Percentiles rank a stretch among this genome's conserved stretches.
These are phyloP conservation scores for Quadriops clusia DNA, from an alignment of 2,888 invertebrate species.

Conservation along the genomic window DNA sequence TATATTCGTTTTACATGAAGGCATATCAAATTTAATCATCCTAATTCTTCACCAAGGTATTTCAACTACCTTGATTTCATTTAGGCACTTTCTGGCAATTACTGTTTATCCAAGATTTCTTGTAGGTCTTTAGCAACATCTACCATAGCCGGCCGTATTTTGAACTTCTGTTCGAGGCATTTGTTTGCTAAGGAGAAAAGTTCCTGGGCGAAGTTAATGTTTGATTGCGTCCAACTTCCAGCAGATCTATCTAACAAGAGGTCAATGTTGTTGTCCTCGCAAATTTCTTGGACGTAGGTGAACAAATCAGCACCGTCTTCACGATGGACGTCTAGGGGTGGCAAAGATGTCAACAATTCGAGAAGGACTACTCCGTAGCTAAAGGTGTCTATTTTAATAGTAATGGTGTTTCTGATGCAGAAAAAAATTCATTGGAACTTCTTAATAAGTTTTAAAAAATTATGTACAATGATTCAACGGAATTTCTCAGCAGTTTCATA, in stretches of 20 bases:
- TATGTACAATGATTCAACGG: too few relatives aligned
- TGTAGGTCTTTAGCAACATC: constrained; percentile 31
- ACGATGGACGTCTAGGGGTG: constrained; percentile 47
- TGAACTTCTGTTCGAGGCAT: constrained; percentile 48
- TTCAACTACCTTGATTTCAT: too few relatives aligned
- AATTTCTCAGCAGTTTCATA: too few relatives aligned
- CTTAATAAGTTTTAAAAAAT: background rate
- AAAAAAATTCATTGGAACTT: too few relatives aligned
- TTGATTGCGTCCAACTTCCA: constrained; percentile 37
- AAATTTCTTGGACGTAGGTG: constrained; percentile 44
- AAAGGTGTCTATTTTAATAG: constrained; percentile 64
- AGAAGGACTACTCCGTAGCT: constrained; percentile 67
- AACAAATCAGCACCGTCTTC: constrained; percentile 43
- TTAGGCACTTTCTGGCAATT: too few relatives aligned
- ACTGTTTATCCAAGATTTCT: constrained; percentile 4
- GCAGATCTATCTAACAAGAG: constrained; percentile 45
- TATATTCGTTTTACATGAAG: too few relatives aligned
- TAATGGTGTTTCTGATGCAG: constrained; percentile 51
- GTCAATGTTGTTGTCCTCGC: constrained; percentile 33
- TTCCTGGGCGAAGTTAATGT: constrained; percentile 35
- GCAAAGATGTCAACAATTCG: constrained; percentile 58
- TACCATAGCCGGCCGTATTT: constrained; percentile 47
- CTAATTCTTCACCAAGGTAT: too few relatives aligned
- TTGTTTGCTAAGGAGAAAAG: constrained; percentile 43
- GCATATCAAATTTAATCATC: too few relatives aligned